phyloP scores from a whole-genome alignment of 2,113 vertebrate species.

The Oriolus oriolus region DNA sequence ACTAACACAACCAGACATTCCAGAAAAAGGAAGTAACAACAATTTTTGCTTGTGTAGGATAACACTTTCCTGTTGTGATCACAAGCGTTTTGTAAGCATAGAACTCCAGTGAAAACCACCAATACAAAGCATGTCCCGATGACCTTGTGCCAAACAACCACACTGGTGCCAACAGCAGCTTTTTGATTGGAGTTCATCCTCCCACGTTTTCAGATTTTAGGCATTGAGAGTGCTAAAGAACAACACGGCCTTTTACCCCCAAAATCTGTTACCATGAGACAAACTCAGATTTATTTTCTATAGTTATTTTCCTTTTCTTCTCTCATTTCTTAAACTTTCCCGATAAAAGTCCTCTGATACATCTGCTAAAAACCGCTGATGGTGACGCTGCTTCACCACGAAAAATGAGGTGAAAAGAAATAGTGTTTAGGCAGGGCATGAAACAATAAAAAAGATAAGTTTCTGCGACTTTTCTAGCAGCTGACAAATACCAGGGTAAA shows the following conservation, averaged over 20 bases:
- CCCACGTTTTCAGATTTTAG: background rate
- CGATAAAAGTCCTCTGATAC: background rate
- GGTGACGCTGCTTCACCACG: background rate
- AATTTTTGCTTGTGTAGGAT: background rate
- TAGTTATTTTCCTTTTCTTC: background rate
- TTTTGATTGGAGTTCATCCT: background rate
- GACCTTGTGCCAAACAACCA: background rate
- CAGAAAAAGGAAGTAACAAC: background rate
- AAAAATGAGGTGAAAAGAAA: background rate
- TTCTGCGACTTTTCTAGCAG: background rate
- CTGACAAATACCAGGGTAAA: background rate
- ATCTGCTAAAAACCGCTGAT: background rate
- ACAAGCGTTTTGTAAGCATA: background rate
- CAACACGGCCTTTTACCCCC: background rate
- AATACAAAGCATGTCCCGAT: background rate
- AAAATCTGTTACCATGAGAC: background rate
- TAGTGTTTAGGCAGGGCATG: background rate
- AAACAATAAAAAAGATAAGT: background rate
- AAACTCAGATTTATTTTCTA: background rate
- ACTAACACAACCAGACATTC: background rate
- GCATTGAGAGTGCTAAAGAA: background rate
- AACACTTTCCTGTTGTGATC: background rate
- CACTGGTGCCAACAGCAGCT: background rate
- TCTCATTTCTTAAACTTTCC: background rate
- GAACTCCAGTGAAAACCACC: background rate